A percentile compares a stretch with the other conserved stretches of the same genome.
Conservation (phyloP, 53 echinoderm and acorn worm genomes). For the Henricia sp. region DNA sequence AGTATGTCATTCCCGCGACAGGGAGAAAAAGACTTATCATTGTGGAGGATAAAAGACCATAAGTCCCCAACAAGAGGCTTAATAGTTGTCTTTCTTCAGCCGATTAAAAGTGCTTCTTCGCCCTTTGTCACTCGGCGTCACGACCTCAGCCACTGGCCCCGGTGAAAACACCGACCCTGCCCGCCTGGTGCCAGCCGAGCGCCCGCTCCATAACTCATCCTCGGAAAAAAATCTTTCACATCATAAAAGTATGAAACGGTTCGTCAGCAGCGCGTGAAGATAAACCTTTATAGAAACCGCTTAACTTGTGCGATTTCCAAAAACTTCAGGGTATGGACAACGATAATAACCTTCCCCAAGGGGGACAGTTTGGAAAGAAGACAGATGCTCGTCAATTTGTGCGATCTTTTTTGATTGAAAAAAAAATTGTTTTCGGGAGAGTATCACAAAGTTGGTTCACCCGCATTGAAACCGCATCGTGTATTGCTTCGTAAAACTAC, state of each 20-base stretch:
- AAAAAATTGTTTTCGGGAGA: no score
- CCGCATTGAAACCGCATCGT: no score
- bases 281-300: background rate
- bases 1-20: no score
- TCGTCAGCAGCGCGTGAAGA: slow-evolving; percentile 5
- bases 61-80: slow-evolving; percentile 53
- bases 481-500: no score
- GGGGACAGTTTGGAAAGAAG: no score
- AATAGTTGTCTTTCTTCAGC: slow-evolving; percentile 43
- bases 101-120: slow-evolving; percentile 38
- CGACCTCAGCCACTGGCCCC: slow-evolving; percentile 10
- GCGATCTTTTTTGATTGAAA: no score
- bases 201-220: slow-evolving; percentile 3
- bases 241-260: background rate
- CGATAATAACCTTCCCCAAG: no score
- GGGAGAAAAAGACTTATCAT: slow-evolving; percentile 17
- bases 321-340: no score
- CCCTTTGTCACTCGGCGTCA: slow-evolving; percentile 51
- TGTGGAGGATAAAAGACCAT: slow-evolving; percentile 31
- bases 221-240: background rate
- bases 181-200: slow-evolving; percentile 12
- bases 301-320: background rate
- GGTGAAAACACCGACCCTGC: background rate
- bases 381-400: no score
- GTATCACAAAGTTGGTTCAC: no score